phyloP scores from a whole-genome alignment of 2,888 invertebrate species.

The Odontocerum albicorne region DNA sequence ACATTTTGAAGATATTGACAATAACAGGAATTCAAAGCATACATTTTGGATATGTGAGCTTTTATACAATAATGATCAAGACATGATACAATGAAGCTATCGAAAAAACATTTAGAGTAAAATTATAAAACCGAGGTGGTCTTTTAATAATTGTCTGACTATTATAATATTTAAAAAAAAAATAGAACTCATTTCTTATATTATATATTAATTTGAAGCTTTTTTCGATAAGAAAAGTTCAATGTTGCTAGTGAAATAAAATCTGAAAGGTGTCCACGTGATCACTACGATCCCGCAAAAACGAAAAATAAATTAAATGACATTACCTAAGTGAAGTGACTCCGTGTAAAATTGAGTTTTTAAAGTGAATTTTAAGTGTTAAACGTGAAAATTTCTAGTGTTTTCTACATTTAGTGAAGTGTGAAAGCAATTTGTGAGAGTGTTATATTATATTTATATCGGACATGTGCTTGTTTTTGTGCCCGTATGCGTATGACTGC shows the following conservation, averaged over 20 bases:
- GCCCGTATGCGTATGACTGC: constrained; percentile 10
- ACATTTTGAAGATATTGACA: too few relatives aligned
- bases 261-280: constrained; percentile 18
- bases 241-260: constrained; percentile 7
- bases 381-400: constrained; percentile 13
- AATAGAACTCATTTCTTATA: too few relatives aligned
- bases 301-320: constrained; percentile 24
- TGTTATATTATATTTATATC: not conserved
- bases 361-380: not conserved
- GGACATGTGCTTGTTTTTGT: constrained; percentile 20
- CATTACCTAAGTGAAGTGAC: constrained; percentile 27
- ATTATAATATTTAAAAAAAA: too few relatives aligned
- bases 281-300: constrained; percentile 20
- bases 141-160: too few relatives aligned
- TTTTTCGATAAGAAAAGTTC: too few relatives aligned
- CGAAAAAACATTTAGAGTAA: too few relatives aligned
- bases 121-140: too few relatives aligned
- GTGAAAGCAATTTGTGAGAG: constrained; percentile 1
- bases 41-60: too few relatives aligned
- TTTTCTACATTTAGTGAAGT: constrained; percentile 10
- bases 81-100: too few relatives aligned
- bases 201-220: too few relatives aligned
- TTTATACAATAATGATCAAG: too few relatives aligned
- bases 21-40: too few relatives aligned
- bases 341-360: constrained; percentile 22